Evolutionary conservation across 2,888 invertebrate species (phyloP), one percentile per base, ranked within the genome.

Genomic region (Chloromyia formosa): DNA sequence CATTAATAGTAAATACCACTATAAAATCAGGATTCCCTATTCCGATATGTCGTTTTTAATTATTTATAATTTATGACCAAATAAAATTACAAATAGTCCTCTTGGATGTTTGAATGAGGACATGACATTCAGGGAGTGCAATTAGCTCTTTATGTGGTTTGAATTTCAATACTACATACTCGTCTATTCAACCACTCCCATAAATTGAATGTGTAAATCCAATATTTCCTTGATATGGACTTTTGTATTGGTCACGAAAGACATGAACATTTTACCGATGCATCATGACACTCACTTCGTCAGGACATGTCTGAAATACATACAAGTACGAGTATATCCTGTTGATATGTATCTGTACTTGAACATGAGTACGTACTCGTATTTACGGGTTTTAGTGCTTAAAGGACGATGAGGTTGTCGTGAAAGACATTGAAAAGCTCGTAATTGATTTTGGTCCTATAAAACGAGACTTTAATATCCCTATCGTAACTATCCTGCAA

Each of bases 161-260:
- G n/a, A n/a, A n/a, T n/a, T n/a, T n/a, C n/a, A n/a, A n/a, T n/a
- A 16, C 42, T 20, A 61, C 16, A 27, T 23, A 14, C 5, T 14
- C 61, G 14, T 7, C 12, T 54, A 10, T 27, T 27, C 56, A 69
- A 56, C 54, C 69, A 69, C 54, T 69, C 56, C 56, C 69, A 69
- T 69, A 69, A 54, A 69, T 69, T 69, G 23, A 69, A 69, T 54
- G 64, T 54, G 56, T 69, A 69, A 69, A 69, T 69, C 56, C 69
- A 56, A 54, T 69, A 69, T 69, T 54, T 54, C 54, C 56, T 64
- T 45, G 7, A 45, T 42, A 45, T 64, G 64, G 40, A 5, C 35
- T 69, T 54, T 35, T 20, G 35, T 40, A 53, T 56, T 27, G 35
- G 69, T 69, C 69, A 69, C 69, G 69, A 54, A 66, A 68, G 53